These are phyloP conservation scores for Latrodectus hesperus DNA, from an alignment of 2,888 invertebrate genomes.

Conservation along the genomic window DNA sequence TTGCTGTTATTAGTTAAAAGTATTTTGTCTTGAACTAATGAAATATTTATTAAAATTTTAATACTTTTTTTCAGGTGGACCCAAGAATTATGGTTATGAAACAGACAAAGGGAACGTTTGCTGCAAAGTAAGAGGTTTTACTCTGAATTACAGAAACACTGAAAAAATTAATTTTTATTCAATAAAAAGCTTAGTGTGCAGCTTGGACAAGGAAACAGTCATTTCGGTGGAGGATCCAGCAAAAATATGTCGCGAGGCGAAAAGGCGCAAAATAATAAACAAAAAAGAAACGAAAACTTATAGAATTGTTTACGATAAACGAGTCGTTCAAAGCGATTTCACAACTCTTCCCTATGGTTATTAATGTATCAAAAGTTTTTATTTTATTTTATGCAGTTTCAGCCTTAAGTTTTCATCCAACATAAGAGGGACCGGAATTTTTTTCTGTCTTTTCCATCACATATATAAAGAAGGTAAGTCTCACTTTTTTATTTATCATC, in stretches of 20 bases:
- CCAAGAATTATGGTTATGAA: not conserved
- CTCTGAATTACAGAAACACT: not conserved
- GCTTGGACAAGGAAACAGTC: not conserved
- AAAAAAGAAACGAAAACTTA: too few species aligned
- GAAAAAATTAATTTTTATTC: not conserved
- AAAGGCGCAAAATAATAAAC: not conserved
- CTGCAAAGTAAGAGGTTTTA: not conserved
- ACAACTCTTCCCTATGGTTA: not conserved
- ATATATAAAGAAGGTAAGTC: too few species aligned
- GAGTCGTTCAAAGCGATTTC: not conserved
- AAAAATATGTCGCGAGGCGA: not conserved
- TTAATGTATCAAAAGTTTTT: not conserved
- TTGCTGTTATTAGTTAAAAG: too few species aligned
- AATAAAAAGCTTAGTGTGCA: not conserved
- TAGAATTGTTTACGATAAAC: not conserved
- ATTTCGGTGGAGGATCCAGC: not conserved
- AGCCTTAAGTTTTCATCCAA: too few species aligned
- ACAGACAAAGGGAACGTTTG: not conserved
- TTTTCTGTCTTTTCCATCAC: too few species aligned
- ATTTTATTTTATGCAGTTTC: not conserved
- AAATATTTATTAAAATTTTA: too few species aligned
- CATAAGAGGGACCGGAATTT: not conserved
- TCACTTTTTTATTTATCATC: not conserved
- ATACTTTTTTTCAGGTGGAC: not conserved
- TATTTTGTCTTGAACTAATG: too few species aligned